Evolutionary conservation across 1,140 invertebrate species (phyloP), one percentile per base, ranked within the genome.

Genomic region (Pseudomyrmex pallidus): DNA sequence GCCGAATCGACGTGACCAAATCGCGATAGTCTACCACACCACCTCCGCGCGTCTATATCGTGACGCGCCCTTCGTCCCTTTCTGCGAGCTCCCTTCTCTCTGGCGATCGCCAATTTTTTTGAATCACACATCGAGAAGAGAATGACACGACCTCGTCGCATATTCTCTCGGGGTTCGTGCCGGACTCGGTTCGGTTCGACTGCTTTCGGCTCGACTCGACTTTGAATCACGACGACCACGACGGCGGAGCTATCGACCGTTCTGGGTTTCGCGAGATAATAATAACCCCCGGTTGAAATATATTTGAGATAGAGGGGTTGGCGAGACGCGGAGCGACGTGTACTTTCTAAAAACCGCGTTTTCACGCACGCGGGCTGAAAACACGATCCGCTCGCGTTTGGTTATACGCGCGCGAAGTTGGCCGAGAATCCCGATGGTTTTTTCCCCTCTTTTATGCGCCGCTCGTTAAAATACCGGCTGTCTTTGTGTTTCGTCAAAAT

Each of bases 221-320:
- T 87, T 87, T 86, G 85, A 87, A 73, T 87, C 86, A 87, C 86
- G 83, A 78, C 86, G 48, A 12, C 62, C n/a, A 67, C 61, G 85
- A 84, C 86, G 82, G 62, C 83, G 83, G 86, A 87, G 85, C 86
- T 87, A 87, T 87, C 86, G 86, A 87, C 86, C 86, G 86, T 87
- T 87, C 86, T 87, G 76, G 85, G 86, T 87, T 87, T 87, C 82
- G 86, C 85, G 82, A 87, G 86, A 87, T 87, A 87, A 87, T 87
- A 87, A 87, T 87, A 87, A 87, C 82, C 83, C 80, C 83, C 80
- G 80, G 85, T 78, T 72, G 80, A 86, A 87, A 87, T 87, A 85
- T 87, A 87, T 87, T 87, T 86, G 86, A 35, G 35, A 35, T 35
- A 35, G 35, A 35, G 35, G 35, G 35, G 5, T 35, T 35, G 35